Percentiles rank a stretch among this genome's conserved stretches.
Evolutionary conservation across 2,888 invertebrate genomes (phyloP).

Genomic region (Empis stercorea): DNA sequence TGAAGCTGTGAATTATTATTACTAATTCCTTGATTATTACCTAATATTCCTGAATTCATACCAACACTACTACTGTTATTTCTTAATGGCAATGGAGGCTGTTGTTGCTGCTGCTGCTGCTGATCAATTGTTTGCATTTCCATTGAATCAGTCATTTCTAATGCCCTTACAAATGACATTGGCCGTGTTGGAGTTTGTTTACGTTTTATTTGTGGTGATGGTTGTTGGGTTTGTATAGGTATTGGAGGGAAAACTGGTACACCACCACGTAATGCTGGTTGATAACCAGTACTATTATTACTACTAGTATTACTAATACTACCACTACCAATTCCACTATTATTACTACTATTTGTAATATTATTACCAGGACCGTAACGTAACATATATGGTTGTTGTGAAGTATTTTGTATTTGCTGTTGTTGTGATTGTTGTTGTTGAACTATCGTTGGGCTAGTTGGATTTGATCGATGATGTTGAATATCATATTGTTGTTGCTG

Average conservation of each 20-base stretch:
- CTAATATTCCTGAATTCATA: conserved; percentile 10
- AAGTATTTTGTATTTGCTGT: conserved; percentile 20
- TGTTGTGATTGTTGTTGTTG: conserved; percentile 31
- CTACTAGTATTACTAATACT: conserved; percentile 11
- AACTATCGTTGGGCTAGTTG: conserved; percentile 53
- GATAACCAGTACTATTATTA: conserved; percentile 35
- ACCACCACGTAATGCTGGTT: conserved; percentile 51
- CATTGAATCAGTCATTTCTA: conserved; percentile 80
- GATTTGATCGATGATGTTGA: conserved; percentile 54
- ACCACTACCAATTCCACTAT: conserved; percentile 18
- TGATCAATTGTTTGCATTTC: conserved; percentile 52
- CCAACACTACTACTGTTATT: conserved; percentile 3
- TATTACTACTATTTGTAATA: conserved; percentile 11
- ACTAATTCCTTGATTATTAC: conserved; percentile 13
- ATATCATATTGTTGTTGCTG: conserved; percentile 37
- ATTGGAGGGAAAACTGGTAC: conserved; percentile 54
- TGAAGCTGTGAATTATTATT: conserved; percentile 2
- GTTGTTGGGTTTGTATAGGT: conserved; percentile 25
- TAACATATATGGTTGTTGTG: conserved; percentile 29
- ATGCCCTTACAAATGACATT: conserved; percentile 77
- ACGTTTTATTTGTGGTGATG: conserved; percentile 45
- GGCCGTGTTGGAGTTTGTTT: conserved; percentile 49
- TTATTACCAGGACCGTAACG: conserved; percentile 21
- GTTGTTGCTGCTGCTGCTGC: conserved; percentile 24
- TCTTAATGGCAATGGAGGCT: conserved; percentile 8